Percentiles rank a stretch among this genome's conserved stretches.
Evolutionary conservation across 2,888 invertebrate genomes (phyloP).

Genomic region (Spodoptera exigua): DNA sequence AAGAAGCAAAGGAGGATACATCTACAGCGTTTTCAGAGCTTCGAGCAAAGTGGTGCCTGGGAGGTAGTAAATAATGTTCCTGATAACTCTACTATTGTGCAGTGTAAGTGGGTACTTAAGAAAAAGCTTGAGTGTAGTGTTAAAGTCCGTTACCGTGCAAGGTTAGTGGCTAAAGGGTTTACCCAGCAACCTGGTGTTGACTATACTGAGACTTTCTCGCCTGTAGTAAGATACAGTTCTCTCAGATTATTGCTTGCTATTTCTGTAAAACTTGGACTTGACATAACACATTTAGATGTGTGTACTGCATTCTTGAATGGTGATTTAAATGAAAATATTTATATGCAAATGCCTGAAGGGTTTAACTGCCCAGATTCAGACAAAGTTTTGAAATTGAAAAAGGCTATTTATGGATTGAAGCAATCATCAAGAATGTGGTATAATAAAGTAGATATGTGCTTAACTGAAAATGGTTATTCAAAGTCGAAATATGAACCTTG

Average conservation of each 20-base stretch:
- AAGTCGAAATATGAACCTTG: slow-evolving; percentile 1
- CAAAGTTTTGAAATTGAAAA: slow-evolving; percentile 1
- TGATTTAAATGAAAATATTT: no score
- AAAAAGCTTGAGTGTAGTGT: slow-evolving; percentile 9
- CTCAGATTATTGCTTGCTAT: slow-evolving; percentile 10
- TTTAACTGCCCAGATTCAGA: no score
- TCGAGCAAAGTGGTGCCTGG: slow-evolving; percentile 24
- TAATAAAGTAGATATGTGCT: not conserved
- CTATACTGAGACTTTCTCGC: slow-evolving; percentile 15
- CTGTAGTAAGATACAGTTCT: slow-evolving; percentile 7
- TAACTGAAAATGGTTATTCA: not conserved
- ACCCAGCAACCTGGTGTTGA: slow-evolving; percentile 17
- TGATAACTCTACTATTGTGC: slow-evolving; percentile 11
- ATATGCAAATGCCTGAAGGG: no score
- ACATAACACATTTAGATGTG: no score
- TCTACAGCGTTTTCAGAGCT: no score
- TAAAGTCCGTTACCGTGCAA: slow-evolving; percentile 1
- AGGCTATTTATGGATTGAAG: slow-evolving; percentile 7
- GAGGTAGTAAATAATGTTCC: slow-evolving; percentile 11
- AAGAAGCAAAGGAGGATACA: no score
- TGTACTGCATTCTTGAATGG: no score
- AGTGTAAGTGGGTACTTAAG: slow-evolving; percentile 20
- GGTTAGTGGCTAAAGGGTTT: slow-evolving; percentile 11
- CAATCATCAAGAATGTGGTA: not conserved
- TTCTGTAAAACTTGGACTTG: not conserved